These are phyloP conservation scores for Sinonovacula constricta DNA, from an alignment of 1,140 invertebrate species.

Conservation along the genomic window DNA sequence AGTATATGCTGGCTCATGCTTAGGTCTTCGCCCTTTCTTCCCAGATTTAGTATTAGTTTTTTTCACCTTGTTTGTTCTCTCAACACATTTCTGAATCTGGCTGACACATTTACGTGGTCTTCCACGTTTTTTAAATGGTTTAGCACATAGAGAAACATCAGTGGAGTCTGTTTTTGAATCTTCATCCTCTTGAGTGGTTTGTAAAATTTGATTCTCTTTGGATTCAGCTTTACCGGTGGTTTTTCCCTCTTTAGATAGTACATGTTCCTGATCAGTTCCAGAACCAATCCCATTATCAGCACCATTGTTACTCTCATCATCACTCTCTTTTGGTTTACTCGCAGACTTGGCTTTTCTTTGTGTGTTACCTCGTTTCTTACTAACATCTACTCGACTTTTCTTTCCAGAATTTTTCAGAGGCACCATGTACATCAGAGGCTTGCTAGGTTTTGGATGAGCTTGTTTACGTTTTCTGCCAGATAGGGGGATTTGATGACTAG, in stretches of 20 bases:
- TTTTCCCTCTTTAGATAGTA: neutral
- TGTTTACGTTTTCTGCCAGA: slow-evolving; percentile 16
- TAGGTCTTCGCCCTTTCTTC: neutral
- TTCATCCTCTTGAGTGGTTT: no score
- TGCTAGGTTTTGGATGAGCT: slow-evolving; percentile 25
- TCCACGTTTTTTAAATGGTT: no score
- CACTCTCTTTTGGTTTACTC: neutral
- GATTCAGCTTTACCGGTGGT: no score
- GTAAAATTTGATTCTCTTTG: no score
- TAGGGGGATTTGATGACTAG: no score
- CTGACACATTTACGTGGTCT: no score
- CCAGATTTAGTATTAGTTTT: no score
- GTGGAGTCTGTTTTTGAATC: no score
- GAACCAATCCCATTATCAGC: neutral
- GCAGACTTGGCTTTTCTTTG: neutral
- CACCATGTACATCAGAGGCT: neutral
- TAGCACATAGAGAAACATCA: no score
- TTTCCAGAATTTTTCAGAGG: neutral
- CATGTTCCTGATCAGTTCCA: neutral
- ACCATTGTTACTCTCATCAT: neutral
- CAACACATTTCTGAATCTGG: no score
- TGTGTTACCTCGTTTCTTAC: neutral
- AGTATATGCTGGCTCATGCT: neutral
- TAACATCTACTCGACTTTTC: neutral
- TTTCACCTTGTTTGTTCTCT: no score